A percentile compares a stretch with the other conserved stretches of the same genome.
phyloP scores from a whole-genome alignment of 2,113 vertebrate genomes.

The Romanogobio albipinnatus region DNA sequence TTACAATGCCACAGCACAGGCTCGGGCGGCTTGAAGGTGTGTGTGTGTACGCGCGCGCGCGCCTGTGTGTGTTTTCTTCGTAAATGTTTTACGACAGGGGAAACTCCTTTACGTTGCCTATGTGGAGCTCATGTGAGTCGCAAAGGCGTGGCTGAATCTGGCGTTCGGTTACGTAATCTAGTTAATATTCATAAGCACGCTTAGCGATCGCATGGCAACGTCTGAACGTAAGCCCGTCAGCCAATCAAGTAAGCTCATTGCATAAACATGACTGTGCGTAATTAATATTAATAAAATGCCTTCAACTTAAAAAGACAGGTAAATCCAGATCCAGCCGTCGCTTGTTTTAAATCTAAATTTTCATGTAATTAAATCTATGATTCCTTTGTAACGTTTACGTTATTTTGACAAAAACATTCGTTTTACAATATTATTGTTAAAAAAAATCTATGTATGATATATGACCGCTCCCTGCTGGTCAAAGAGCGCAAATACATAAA shows the following conservation, averaged over 20 bases:
- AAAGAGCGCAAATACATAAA: not conserved
- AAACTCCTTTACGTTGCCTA: conserved; percentile 73
- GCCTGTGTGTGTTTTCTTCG: conserved; percentile 30
- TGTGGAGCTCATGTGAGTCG: conserved; percentile 70
- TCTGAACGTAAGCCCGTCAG: not conserved
- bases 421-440: not conserved
- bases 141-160: conserved; percentile 52
- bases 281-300: not conserved
- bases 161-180: not conserved
- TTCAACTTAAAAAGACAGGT: not conserved
- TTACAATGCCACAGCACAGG: not conserved
- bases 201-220: not conserved
- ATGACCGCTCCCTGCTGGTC: not conserved
- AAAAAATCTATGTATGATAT: not conserved
- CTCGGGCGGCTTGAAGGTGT: not conserved
- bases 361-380: not conserved
- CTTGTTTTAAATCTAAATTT: not conserved
- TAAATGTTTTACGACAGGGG: conserved; percentile 66
- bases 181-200: not conserved
- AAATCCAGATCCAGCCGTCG: no score
- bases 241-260: not conserved
- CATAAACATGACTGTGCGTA: not conserved
- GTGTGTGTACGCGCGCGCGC: not conserved
- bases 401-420: not conserved
- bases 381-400: not conserved